Percentiles rank a stretch among this genome's conserved stretches.
phyloP scores from a whole-genome alignment of 2,888 invertebrate species.

The Junonia oenone region DNA sequence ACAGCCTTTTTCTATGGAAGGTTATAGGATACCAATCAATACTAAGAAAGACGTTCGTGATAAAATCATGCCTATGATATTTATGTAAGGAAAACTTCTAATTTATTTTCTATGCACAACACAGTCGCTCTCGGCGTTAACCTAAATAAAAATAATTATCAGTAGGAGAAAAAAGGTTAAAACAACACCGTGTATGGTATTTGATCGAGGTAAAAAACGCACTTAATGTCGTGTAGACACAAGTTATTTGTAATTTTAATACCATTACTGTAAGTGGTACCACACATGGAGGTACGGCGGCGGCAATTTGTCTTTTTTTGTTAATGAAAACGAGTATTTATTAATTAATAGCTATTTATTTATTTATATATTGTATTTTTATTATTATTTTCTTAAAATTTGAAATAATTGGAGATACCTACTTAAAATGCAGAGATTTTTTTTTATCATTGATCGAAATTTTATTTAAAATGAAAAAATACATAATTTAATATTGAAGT shows the following conservation, averaged over 20 bases:
- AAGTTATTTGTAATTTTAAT: constrained; percentile 20
- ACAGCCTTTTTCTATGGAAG: too few relatives aligned
- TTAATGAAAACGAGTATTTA: background rate
- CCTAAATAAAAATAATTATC: constrained; percentile 5
- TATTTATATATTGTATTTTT: background rate
- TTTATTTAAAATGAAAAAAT: too few relatives aligned
- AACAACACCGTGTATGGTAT: constrained; percentile 6
- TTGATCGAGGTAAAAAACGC: constrained; percentile 13
- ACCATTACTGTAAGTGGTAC: constrained; percentile 17
- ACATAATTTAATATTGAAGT: too few relatives aligned
- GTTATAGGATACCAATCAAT: too few relatives aligned
- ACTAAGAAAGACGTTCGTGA: too few relatives aligned
- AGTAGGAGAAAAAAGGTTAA: background rate
- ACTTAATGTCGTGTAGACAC: constrained; percentile 11
- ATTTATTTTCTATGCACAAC: background rate
- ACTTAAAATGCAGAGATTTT: too few relatives aligned
- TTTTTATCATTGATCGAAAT: too few relatives aligned
- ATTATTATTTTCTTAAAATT: background rate
- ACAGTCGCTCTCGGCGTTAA: background rate
- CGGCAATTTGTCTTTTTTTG: constrained; percentile 13
- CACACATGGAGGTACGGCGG: constrained; percentile 1
- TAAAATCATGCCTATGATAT: too few relatives aligned
- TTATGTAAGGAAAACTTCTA: background rate
- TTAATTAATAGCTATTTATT: background rate
- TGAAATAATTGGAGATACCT: too few relatives aligned